These are phyloP conservation scores for Callosobruchus maculatus DNA, from an alignment of 2,888 invertebrate genomes.

Conservation along the genomic window DNA sequence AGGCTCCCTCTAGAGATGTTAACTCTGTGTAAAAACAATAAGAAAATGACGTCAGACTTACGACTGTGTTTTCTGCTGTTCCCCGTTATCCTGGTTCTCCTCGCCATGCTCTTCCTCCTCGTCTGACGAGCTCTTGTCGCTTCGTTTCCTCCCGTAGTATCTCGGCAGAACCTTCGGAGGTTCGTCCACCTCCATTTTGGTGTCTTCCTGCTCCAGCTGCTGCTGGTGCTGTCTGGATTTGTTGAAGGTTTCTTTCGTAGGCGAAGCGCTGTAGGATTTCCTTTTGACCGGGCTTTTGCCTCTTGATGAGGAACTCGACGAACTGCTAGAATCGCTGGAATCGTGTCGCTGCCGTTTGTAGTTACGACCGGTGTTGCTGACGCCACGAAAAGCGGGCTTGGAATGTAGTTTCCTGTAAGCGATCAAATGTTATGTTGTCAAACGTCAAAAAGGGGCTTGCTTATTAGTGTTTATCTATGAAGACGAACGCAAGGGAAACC, in stretches of 20 bases:
- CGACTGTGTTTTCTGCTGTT: not conserved
- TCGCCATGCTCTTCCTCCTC: conserved; percentile 33
- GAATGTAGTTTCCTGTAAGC: not conserved
- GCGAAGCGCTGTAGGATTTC: not conserved
- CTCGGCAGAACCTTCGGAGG: conserved; percentile 49
- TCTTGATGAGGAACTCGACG: conserved; percentile 13
- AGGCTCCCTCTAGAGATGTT: too few relatives aligned
- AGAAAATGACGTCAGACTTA: not conserved
- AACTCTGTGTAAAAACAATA: too few relatives aligned
- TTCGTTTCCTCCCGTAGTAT: conserved; percentile 58
- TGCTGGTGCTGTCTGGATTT: not conserved
- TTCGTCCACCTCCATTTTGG: conserved; percentile 22
- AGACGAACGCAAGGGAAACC: too few relatives aligned
- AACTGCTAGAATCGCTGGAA: conserved; percentile 1
- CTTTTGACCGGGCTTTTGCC: conserved; percentile 4
- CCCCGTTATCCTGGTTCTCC: conserved; percentile 17
- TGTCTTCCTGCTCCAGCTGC: not conserved
- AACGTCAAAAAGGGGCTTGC: too few relatives aligned
- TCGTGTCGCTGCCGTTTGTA: not conserved
- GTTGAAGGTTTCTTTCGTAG: not conserved
- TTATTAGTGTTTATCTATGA: too few relatives aligned
- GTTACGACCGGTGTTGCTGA: not conserved
- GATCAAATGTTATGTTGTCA: too few relatives aligned
- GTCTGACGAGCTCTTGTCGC: conserved; percentile 54
- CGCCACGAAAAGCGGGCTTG: not conserved